Percentiles rank a stretch among this genome's conserved stretches.
phyloP scores from a whole-genome alignment of 64 coral and sea anemone species.

The Actinia equina region DNA sequence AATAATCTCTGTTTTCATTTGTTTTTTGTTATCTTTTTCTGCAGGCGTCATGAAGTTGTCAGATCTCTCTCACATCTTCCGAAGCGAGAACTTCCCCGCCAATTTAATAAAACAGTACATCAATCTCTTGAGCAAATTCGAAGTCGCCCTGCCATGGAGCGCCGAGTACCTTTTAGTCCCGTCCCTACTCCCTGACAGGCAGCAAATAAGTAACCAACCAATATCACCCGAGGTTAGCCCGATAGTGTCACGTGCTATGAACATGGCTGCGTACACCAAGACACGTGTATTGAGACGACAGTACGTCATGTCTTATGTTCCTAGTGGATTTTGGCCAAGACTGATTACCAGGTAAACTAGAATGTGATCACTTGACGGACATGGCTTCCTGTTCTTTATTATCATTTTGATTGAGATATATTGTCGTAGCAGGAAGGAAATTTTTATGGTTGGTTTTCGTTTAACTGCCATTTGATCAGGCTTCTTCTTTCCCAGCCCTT shows the following conservation, averaged over 20 bases:
- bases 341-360: conserved; percentile 82
- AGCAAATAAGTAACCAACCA: conserved; percentile 63
- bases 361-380: no score
- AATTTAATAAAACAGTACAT: conserved; percentile 91
- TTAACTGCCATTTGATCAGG: no score
- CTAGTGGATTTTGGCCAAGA: conserved; percentile 95
- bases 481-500: no score
- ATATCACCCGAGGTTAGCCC: conserved; percentile 68
- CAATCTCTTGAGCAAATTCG: conserved; percentile 95
- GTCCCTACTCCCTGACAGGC: conserved; percentile 86
- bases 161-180: conserved; percentile 88
- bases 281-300: conserved; percentile 76
- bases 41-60: conserved; percentile 90
- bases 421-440: no score
- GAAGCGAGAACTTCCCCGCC: conserved; percentile 86
- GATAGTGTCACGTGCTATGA: conserved; percentile 82
- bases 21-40: neutral
- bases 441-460: no score
- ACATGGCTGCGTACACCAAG: conserved; percentile 70
- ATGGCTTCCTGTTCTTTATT: no score
- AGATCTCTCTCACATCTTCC: conserved; percentile 97
- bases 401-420: no score
- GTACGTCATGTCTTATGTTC: conserved; percentile 98
- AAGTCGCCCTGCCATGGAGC: conserved; percentile 89
- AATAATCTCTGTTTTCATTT: neutral